Evolutionary conservation across 2,888 invertebrate species (phyloP).

Genomic region (Lepeophtheirus nordmannii): DNA sequence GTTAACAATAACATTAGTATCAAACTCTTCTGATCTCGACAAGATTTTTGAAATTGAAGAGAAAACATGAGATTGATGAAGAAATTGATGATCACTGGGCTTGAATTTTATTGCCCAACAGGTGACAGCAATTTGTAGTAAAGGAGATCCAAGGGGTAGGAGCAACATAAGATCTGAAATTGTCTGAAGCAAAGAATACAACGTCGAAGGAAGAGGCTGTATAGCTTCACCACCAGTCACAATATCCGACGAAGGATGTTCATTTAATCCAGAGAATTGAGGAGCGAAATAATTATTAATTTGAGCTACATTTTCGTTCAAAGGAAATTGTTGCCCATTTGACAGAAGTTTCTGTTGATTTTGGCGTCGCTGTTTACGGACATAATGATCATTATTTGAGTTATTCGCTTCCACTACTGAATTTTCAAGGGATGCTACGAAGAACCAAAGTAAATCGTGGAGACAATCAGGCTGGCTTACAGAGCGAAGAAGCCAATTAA

Average conservation of each 20-base stretch:
- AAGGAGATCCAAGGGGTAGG: constrained; percentile 66
- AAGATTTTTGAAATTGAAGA: constrained; percentile 89
- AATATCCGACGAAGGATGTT: constrained; percentile 64
- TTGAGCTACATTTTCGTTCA: not conserved
- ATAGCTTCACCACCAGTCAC: constrained; percentile 49
- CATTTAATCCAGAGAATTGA: constrained; percentile 38
- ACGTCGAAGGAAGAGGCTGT: constrained; percentile 37
- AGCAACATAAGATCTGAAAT: constrained; percentile 79
- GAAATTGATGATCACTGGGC: constrained; percentile 71
- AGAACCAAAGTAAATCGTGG: constrained; percentile 94
- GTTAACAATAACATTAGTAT: constrained; percentile 28
- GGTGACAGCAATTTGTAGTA: constrained; percentile 72
- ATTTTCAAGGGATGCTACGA: constrained; percentile 56
- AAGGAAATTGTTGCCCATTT: too few species aligned
- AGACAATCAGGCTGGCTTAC: constrained; percentile 78
- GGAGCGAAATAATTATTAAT: not conserved
- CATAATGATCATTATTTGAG: not conserved
- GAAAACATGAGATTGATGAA: constrained; percentile 78
- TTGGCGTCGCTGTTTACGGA: not conserved
- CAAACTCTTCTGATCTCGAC: constrained; percentile 43
- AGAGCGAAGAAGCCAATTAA: constrained; percentile 84
- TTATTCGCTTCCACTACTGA: not conserved
- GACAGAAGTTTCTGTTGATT: not conserved
- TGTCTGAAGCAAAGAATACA: constrained; percentile 40
- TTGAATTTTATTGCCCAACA: constrained; percentile 85